These are phyloP conservation scores for Turdus rufiventris DNA, from an alignment of 2,113 vertebrate species.

Conservation along the genomic window DNA sequence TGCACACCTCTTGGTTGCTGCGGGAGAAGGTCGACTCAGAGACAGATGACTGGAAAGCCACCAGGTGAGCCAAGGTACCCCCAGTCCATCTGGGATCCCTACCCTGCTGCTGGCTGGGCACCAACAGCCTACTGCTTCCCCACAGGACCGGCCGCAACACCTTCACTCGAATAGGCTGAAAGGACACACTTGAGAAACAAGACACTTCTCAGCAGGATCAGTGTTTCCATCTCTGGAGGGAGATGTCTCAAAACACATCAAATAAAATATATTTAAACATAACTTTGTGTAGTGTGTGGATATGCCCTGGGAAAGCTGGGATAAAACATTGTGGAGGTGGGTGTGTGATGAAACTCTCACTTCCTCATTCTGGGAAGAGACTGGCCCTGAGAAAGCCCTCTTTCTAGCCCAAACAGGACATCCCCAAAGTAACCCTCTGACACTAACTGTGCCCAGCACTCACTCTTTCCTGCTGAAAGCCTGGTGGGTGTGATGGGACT, in stretches of 20 bases:
- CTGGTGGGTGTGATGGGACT: accelerated
- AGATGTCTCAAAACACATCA: accelerated
- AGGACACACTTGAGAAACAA: accelerated
- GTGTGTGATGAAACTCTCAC: not conserved
- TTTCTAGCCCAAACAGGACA: not conserved
- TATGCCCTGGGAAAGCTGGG: not conserved
- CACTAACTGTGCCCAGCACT: not conserved
- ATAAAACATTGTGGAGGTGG: accelerated
- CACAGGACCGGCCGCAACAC: accelerated
- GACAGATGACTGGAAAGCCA: not conserved
- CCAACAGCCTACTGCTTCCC: not conserved
- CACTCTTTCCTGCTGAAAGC: not conserved
- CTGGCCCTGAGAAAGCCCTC: not conserved
- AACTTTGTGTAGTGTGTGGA: not conserved
- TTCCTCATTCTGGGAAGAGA: not conserved
- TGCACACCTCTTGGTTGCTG: constrained; percentile 37
- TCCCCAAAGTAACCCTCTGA: not conserved
- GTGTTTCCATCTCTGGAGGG: accelerated
- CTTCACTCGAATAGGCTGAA: not conserved
- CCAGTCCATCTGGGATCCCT: accelerated
- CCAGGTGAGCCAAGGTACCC: not conserved
- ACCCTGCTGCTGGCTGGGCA: accelerated
- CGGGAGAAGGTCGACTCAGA: not conserved
- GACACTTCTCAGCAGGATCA: accelerated
- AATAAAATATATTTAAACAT: not conserved